Base-by-base conservation (phyloP, 2,888 invertebrate species). In the Hedya salicella region DNA sequence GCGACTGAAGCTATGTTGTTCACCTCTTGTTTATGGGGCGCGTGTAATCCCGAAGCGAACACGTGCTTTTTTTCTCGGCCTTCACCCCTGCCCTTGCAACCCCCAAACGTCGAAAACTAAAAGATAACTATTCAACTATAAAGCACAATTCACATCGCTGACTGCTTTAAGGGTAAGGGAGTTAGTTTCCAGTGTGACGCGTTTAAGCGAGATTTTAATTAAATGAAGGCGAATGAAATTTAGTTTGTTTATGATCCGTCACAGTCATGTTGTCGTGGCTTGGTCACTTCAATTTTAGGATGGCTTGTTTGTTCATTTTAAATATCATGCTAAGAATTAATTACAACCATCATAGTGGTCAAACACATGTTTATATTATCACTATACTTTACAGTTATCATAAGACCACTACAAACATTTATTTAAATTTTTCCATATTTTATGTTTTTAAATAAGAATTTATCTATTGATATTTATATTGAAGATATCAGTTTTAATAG, bases 41-140 rank as follows among this genome's bases (percentile, higher is more conserved):
- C 81, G 80, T 88, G 90, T 91, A 91, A 92, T 91, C 91, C 89
- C 87, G 86, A 88, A 89, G 87, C 88, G 88, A 89, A 91, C 91
- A 91, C 91, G 91, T 91, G 91, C 85, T 88, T 91, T 91, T 89
- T 91, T 90, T 89, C 91, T 83, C 90, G 88, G 78, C 85, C 79
- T 83, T 82, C 78, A 65, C 75, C 76, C 76, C 78, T 75, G 74
- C 79, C 76, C 80, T 75, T 63, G 65, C 68, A 54, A 54, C 46
- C 44, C 59, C 50, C 16, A 30, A 39, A 44, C 69, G 71, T 69
- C 25, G 39, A 14, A 77, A 80, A 78, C 68, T 70, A 53, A 40
- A 77, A 82, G 75, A 73, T 85, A 79, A 56, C 9, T n/a, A 1
- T 13, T 30, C 1, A n/a, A 3, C 0, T 0, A 67, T 76, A 86